Evolutionary conservation across 2,797 vertebrate genomes (phyloP), one percentile per base, ranked within the genome.

Genomic region (Hoplostethus mediterraneus): DNA sequence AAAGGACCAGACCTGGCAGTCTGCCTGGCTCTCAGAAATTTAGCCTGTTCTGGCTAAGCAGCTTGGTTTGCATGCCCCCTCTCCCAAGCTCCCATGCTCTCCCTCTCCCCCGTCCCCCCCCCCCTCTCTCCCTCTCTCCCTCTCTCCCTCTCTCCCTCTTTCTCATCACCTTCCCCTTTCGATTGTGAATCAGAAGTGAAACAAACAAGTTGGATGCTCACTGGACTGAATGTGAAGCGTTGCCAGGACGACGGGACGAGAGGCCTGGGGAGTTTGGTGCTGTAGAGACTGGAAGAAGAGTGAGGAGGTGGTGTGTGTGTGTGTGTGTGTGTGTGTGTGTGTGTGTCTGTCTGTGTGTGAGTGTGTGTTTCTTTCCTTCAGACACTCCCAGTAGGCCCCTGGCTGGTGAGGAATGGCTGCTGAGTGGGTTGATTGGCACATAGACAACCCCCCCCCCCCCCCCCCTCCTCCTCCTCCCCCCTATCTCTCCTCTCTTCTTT

Each of bases 381-480:
- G 68, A 85, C 73, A 78, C 71, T 86, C 82, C 84, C 85, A 71
- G 42, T 67, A 69, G 67, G 79, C 59, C 76, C 76, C 49, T 44
- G 60, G 78, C 74, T 80, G 74, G 76, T 56, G 67, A 84, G 82
- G 82, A 71, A 73, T 80, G 88, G 88, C 85, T 90, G 89, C 86
- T 86, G 89, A 89, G 89, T 87, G 88, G 79, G 79, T 79, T 85
- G 80, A 87, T 79, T 86, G 85, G 87, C 81, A 88, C 71, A 79
- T 40, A 62, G 80, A 87, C 80, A 77, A 69, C 67, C 42, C 13
- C 56, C 45, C 56, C 17, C 62, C 17, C 62, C 36, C 2, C 17
- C 45, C 44, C 12, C 44, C 25, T 48, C 45, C 67, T 5, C 58
- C 55, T n/a, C n/a, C n/a, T n/a, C n/a, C 5, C 40, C 61, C 73